These are phyloP conservation scores for Probosciger aterrimus DNA, from an alignment of 2,113 vertebrate genomes.

Conservation along the genomic window DNA sequence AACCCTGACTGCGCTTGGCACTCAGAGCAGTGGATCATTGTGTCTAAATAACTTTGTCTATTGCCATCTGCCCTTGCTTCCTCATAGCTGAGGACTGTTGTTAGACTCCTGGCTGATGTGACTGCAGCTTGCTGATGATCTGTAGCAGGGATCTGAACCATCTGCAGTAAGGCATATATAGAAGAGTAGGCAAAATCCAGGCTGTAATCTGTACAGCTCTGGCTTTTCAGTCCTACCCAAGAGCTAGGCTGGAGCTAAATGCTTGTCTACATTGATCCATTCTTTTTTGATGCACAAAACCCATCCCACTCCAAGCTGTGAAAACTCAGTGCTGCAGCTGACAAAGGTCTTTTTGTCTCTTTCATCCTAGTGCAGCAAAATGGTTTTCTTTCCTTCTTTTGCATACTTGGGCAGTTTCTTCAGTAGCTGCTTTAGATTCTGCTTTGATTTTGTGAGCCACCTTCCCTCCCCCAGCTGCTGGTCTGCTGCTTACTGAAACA, in stretches of 20 bases:
- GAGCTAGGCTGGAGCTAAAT: not conserved
- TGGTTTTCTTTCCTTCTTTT: not conserved
- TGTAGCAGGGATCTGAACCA: not conserved
- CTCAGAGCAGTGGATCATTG: not conserved
- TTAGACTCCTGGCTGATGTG: not conserved
- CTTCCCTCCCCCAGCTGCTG: not conserved
- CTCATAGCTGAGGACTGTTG: not conserved
- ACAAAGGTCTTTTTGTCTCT: not conserved
- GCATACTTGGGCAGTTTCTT: not conserved
- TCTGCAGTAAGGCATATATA: not conserved
- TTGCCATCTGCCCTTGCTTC: not conserved
- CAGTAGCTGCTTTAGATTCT: not conserved
- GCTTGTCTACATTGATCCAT: not conserved
- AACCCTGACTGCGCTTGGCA: not conserved
- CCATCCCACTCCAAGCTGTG: not conserved
- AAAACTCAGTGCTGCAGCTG: not conserved
- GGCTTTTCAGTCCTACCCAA: not conserved
- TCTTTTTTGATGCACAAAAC: not conserved
- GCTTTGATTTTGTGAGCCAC: not conserved
- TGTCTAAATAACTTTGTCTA: not conserved
- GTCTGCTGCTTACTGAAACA: not conserved
- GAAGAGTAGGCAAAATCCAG: not conserved
- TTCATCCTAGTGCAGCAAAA: not conserved
- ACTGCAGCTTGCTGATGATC: not conserved
- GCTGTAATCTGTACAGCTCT: not conserved